A percentile compares a stretch with the other conserved stretches of the same genome.
Evolutionary conservation across 2,113 vertebrate genomes (phyloP).

Genomic region (Passer montanus): DNA sequence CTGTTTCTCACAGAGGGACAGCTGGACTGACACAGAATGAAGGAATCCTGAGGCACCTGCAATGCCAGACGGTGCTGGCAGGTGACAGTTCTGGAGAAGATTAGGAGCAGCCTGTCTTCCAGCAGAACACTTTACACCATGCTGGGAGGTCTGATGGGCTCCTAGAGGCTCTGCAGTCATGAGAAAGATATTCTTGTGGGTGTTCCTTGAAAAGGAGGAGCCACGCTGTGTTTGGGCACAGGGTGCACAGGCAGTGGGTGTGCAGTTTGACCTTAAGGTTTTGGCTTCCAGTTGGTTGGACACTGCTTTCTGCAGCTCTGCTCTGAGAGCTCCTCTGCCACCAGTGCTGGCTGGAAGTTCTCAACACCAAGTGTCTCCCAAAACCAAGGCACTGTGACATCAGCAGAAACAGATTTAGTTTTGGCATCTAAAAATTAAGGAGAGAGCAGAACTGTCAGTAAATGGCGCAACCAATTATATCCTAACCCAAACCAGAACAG

Average conservation of each 20-base stretch:
- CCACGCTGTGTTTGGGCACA: not conserved
- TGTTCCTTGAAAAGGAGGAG: not conserved
- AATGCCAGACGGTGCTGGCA: not conserved
- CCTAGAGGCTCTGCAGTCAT: not conserved
- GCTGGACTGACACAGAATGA: not conserved
- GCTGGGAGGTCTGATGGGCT: not conserved
- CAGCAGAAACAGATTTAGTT: not conserved
- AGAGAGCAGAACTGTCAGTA: not conserved
- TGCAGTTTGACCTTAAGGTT: not conserved
- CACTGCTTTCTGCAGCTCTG: not conserved
- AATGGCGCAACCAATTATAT: not conserved
- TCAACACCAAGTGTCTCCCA: not conserved
- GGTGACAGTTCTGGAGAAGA: not conserved
- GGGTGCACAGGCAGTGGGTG: not conserved
- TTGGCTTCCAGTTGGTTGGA: not conserved
- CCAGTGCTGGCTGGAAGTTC: not conserved
- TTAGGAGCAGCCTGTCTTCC: not conserved
- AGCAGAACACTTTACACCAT: not conserved
- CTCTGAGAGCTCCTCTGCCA: not conserved
- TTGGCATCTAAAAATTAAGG: not conserved
- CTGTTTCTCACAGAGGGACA: not conserved
- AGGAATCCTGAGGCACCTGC: not conserved
- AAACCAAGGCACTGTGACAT: accelerated
- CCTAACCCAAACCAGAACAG: not conserved
- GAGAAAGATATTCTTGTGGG: not conserved